A percentile compares a stretch with the other conserved stretches of the same genome.
Conservation (phyloP, 2,113 vertebrate genomes). For the Corvus hawaiiensis region DNA sequence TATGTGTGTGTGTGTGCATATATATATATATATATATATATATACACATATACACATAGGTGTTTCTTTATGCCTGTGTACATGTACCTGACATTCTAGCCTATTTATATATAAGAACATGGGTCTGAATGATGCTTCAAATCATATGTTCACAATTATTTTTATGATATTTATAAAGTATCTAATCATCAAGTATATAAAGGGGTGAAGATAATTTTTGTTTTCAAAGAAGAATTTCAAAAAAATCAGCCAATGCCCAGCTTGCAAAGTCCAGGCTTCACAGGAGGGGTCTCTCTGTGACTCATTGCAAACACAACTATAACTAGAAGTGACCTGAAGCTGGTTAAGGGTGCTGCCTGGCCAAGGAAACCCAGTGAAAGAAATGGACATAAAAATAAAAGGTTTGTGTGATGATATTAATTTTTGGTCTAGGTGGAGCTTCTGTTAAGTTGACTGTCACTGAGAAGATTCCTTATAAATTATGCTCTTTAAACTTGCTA, state of each 20-base stretch:
- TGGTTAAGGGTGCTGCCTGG: background rate
- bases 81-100: background rate
- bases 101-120: background rate
- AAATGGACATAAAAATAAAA: background rate
- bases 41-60: background rate
- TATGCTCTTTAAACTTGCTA: background rate
- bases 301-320: background rate
- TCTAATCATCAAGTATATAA: background rate
- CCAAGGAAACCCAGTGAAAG: background rate
- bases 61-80: background rate
- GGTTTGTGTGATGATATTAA: background rate
- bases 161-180: background rate
- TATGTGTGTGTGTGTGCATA: too few species aligned
- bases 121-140: background rate
- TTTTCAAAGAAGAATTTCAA: background rate
- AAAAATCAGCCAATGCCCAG: accelerated
- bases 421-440: background rate
- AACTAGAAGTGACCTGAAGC: background rate
- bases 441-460: background rate
- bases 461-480: background rate
- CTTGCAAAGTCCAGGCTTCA: background rate
- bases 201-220: background rate
- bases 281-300: background rate
- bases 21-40: too few species aligned
- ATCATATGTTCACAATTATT: background rate